A percentile compares a stretch with the other conserved stretches of the same genome.
phyloP scores from a whole-genome alignment of 2,888 invertebrate genomes.

The Sialis fuliginosa region DNA sequence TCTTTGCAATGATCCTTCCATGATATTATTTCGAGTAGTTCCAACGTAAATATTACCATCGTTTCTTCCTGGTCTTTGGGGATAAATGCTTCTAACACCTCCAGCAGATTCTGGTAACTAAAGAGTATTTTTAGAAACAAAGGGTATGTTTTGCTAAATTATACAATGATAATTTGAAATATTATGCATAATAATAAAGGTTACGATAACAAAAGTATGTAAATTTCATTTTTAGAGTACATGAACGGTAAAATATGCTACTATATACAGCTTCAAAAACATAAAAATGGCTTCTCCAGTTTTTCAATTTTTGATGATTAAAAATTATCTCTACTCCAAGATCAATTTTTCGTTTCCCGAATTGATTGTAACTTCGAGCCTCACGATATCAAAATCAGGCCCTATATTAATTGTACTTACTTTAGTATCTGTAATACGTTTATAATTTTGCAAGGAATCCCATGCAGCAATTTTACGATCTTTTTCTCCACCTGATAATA shows the following conservation, averaged over 20 bases:
- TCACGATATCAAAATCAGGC: too few species aligned
- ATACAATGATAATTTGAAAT: background rate
- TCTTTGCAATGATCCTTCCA: slow-evolving; percentile 79
- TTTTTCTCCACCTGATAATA: slow-evolving; percentile 80
- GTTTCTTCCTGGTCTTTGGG: slow-evolving; percentile 70
- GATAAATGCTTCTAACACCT: slow-evolving; percentile 77
- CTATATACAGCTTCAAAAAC: too few species aligned
- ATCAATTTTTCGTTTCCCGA: too few species aligned
- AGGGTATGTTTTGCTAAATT: slow-evolving; percentile 2
- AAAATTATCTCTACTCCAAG: too few species aligned
- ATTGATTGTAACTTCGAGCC: too few species aligned
- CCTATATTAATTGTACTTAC: slow-evolving; percentile 23
- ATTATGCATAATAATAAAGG: background rate
- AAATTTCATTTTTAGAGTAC: too few species aligned
- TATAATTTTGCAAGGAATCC: slow-evolving; percentile 82
- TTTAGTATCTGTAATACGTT: slow-evolving; percentile 76
- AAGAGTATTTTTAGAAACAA: slow-evolving; percentile 10
- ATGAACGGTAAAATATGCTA: too few species aligned
- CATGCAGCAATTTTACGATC: slow-evolving; percentile 82
- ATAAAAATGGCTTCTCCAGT: too few species aligned
- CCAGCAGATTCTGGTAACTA: slow-evolving; percentile 75
- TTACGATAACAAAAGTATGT: too few species aligned
- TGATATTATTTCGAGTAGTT: slow-evolving; percentile 72
- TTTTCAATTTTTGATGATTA: too few species aligned
- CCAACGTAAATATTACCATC: slow-evolving; percentile 86